These are phyloP conservation scores for Thymelicus lineola DNA, from an alignment of 2,888 invertebrate genomes.

Conservation along the genomic window DNA sequence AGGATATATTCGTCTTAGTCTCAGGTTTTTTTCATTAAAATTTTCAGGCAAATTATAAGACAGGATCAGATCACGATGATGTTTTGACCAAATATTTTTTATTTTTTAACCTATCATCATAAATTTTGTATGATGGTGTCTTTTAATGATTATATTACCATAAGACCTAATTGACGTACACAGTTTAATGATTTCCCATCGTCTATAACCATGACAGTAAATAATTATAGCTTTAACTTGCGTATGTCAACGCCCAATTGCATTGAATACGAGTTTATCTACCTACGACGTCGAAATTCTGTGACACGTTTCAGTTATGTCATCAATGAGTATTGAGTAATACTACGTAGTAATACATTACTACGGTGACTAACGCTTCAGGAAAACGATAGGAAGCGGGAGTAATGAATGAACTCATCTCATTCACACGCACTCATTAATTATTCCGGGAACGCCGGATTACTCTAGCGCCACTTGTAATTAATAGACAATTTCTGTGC, in stretches of 20 bases:
- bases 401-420: slow-evolving; percentile 58
- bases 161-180: no score
- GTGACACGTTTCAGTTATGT: slow-evolving; percentile 39
- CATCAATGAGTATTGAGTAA: slow-evolving; percentile 42
- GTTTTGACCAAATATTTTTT: no score
- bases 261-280: neutral
- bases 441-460: slow-evolving; percentile 61
- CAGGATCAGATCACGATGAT: no score
- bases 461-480: slow-evolving; percentile 43
- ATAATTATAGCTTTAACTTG: no score
- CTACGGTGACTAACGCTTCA: slow-evolving; percentile 53
- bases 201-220: no score
- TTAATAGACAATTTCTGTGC: slow-evolving; percentile 32
- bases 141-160: no score
- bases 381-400: slow-evolving; percentile 49
- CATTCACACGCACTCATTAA: slow-evolving; percentile 48
- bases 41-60: no score
- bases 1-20: no score
- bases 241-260: neutral
- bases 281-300: slow-evolving; percentile 12
- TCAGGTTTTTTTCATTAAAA: no score
- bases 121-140: no score
- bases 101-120: no score
- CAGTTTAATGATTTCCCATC: no score
- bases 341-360: slow-evolving; percentile 36